Evolutionary conservation across 2,888 invertebrate genomes (phyloP).

Genomic region (Drosophila leonis): DNA sequence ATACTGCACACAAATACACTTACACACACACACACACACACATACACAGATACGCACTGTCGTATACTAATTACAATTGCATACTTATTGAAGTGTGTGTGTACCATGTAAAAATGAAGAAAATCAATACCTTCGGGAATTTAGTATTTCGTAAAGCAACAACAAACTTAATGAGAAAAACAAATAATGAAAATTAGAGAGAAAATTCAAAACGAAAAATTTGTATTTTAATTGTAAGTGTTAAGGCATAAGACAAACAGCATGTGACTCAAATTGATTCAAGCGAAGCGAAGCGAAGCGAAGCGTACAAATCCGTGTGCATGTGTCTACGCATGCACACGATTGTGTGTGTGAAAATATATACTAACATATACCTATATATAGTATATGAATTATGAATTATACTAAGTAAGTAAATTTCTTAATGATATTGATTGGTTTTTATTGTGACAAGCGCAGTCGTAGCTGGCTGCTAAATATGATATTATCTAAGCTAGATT

Average conservation of each 20-base stretch:
- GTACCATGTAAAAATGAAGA: conserved; percentile 36
- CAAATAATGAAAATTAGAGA: conserved; percentile 1
- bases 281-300: conserved; percentile 4
- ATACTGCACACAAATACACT: conserved; percentile 6
- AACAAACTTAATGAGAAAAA: conserved; percentile 3
- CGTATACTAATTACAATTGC: conserved; percentile 15
- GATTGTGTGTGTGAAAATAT: conserved; percentile 7
- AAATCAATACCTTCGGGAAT: conserved; percentile 28
- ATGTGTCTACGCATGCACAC: conserved; percentile 6
- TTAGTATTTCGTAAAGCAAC: conserved; percentile 20
- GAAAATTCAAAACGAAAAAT: background rate
- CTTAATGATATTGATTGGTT: conserved; percentile 64
- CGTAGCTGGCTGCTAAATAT: conserved; percentile 53
- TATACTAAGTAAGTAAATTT: conserved; percentile 40
- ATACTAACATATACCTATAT: conserved; percentile 6
- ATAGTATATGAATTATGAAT: conserved; percentile 13
- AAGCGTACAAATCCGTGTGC: conserved; percentile 13
- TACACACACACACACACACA: background rate
- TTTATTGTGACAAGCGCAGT: conserved; percentile 64
- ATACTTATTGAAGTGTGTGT: conserved; percentile 20
- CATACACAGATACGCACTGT: conserved; percentile 7
- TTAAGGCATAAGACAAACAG: conserved; percentile 8
- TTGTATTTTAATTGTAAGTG: conserved; percentile 32
- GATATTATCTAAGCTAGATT: conserved; percentile 59
- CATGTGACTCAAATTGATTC: conserved; percentile 43